These are phyloP conservation scores for Automeris io DNA, from an alignment of 2,888 invertebrate species.

Conservation along the genomic window DNA sequence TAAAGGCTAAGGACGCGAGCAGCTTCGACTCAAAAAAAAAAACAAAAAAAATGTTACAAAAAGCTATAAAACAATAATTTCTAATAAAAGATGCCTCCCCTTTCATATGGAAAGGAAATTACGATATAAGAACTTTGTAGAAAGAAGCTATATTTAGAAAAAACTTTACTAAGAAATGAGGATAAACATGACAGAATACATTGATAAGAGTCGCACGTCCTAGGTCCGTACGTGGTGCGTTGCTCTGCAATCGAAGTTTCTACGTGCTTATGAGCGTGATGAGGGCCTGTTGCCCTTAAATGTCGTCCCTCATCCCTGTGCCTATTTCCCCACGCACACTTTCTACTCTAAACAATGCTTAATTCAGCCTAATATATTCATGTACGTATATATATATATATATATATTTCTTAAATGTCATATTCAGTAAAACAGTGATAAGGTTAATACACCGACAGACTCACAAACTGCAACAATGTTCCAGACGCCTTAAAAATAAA, in stretches of 20 bases:
- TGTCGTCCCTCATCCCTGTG: conserved; percentile 11
- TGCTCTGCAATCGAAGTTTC: conserved; percentile 31
- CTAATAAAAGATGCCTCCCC: too few species aligned
- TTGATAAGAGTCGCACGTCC: conserved; percentile 47
- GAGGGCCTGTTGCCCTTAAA: conserved; percentile 9
- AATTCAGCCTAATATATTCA: conserved; percentile 10
- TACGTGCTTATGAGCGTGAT: conserved; percentile 23
- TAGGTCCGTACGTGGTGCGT: conserved; percentile 36
- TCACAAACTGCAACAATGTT: too few species aligned
- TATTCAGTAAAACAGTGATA: too few species aligned
- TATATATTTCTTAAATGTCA: conserved; percentile 9
- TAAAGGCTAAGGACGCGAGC: too few species aligned
- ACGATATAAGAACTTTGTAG: too few species aligned
- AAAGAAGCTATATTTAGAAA: conserved; percentile 44
- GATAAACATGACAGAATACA: conserved; percentile 36
- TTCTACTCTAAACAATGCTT: conserved; percentile 13
- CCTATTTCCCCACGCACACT: conserved; percentile 7
- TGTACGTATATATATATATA: too few species aligned
- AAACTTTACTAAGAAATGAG: conserved; percentile 35
- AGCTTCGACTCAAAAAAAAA: too few species aligned
- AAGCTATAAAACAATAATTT: too few species aligned
- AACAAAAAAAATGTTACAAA: too few species aligned
- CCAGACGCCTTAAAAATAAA: too few species aligned
- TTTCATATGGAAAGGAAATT: too few species aligned
- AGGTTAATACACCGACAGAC: too few species aligned